These are phyloP conservation scores for Drosophila paulistorum DNA, from an alignment of 1,140 invertebrate species.

Conservation along the genomic window DNA sequence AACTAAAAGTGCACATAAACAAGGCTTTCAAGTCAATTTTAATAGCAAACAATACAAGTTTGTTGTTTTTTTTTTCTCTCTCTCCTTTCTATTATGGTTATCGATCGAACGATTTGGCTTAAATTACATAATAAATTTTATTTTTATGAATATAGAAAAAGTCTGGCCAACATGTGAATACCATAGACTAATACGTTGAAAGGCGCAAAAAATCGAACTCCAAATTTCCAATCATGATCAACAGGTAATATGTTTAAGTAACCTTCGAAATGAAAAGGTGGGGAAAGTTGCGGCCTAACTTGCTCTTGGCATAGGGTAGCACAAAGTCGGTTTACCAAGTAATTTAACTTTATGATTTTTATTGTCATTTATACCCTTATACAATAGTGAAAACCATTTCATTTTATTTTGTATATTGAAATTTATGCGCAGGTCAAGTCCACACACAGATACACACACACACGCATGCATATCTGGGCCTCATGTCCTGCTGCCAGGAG, in stretches of 20 bases:
- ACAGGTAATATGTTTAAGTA: too few species aligned
- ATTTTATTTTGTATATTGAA: constrained; percentile 73
- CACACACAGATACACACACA: constrained; percentile 43
- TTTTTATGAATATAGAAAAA: background rate
- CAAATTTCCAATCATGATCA: too few species aligned
- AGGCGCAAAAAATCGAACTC: too few species aligned
- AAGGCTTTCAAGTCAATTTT: constrained; percentile 71
- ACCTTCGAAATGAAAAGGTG: too few species aligned
- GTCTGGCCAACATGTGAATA: background rate
- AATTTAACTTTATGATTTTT: background rate
- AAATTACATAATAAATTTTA: constrained; percentile 32
- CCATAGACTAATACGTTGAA: background rate
- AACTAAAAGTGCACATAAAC: constrained; percentile 77
- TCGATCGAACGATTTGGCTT: constrained; percentile 33
- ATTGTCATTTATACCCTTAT: constrained; percentile 7
- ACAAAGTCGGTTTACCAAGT: background rate
- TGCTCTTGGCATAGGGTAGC: background rate
- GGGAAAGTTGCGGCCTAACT: too few species aligned
- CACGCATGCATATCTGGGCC: constrained; percentile 56
- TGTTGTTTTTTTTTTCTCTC: constrained; percentile 16
- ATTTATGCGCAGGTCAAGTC: constrained; percentile 77
- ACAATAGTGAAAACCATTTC: constrained; percentile 46
- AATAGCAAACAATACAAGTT: constrained; percentile 64
- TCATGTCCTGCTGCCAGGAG: constrained; percentile 52
- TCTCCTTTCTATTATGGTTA: constrained; percentile 18